Evolutionary conservation across 2,113 vertebrate genomes (phyloP), one percentile per base, ranked within the genome.

Genomic region (Brachypodius melanocephalos): DNA sequence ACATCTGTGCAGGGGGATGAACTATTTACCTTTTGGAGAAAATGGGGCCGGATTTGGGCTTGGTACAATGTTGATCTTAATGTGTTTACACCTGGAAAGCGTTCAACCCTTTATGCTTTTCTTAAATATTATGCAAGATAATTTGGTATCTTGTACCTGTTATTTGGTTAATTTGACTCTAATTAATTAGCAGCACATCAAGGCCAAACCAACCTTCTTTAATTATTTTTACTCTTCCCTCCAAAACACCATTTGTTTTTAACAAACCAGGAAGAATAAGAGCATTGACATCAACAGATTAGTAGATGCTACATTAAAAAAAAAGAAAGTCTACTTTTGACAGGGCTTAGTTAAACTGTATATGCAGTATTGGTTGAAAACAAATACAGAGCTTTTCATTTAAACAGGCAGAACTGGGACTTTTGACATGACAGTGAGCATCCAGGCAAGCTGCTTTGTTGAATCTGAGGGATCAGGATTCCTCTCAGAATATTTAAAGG

Each of bases 41-140:
- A 85, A 79, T 31, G n/a, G n/a, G 69, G 83, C 48, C 58, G 24
- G 40, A 65, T 85, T 93, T 55, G 62, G n/a, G 17, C 82, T 91
- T 59, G 52, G 79, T 65, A 42, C 67, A 73, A 18, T 6, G 28
- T 28, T 85, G 49, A 17, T 81, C 49, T 79, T 62, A 32, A 31
- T 81, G 61, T 74, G 45, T 91, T 96, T 95, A 61, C 16, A 58
- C n/a, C 58, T 94, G 88, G 61, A 58, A 83, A 91, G 13, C 74
- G 61, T 73, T 91, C 74, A 85, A 12, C 15, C 28, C 42, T 59
- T 88, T 61, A 9, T 69, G 48, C 75, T 91, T 90, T 88, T 72
- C 69, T 86, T 86, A 76, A 80, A 65, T 73, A 59, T 34, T 87
- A 8, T 85, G 45, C 55, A 86, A 88, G 49, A 34, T 49, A 63